A percentile compares a stretch with the other conserved stretches of the same genome.
phyloP scores from a whole-genome alignment of 2,113 vertebrate genomes.

The Acanthisitta chloris region DNA sequence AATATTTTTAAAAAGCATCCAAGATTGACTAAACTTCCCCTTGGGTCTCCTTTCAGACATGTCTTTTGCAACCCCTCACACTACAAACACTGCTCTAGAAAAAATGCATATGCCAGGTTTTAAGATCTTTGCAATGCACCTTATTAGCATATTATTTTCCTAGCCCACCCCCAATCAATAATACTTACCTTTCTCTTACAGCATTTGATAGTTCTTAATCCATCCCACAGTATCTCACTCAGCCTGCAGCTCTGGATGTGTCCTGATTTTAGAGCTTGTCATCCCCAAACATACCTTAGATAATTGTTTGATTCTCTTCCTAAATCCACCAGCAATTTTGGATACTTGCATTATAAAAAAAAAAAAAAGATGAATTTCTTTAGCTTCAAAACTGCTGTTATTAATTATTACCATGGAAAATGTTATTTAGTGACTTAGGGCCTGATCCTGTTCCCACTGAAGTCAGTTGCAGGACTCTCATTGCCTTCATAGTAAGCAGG shows the following conservation, averaged over 20 bases:
- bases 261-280: conserved; percentile 63
- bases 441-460: conserved; percentile 2
- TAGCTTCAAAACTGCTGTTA: conserved; percentile 55
- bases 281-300: conserved; percentile 8
- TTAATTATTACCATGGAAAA: conserved; percentile 71
- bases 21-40: conserved; percentile 54
- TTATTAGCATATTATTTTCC: conserved; percentile 62
- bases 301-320: conserved; percentile 58
- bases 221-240: conserved; percentile 27
- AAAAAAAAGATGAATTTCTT: conserved; percentile 37
- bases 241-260: conserved; percentile 45
- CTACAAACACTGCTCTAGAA: conserved; percentile 39
- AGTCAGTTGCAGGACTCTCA: not conserved
- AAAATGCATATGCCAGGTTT: conserved; percentile 40
- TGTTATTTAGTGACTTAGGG: conserved; percentile 68
- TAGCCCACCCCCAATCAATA: conserved; percentile 60
- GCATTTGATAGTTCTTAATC: conserved; percentile 63
- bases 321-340: conserved; percentile 60
- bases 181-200: conserved; percentile 63
- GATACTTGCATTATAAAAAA: conserved; percentile 38
- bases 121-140: conserved; percentile 26
- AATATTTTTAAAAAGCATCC: conserved; percentile 58
- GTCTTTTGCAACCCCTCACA: conserved; percentile 26
- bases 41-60: conserved; percentile 32
- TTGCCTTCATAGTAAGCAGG: not conserved